Evolutionary conservation across 2,113 vertebrate species (phyloP).

Genomic region (Pluvianellus socialis): DNA sequence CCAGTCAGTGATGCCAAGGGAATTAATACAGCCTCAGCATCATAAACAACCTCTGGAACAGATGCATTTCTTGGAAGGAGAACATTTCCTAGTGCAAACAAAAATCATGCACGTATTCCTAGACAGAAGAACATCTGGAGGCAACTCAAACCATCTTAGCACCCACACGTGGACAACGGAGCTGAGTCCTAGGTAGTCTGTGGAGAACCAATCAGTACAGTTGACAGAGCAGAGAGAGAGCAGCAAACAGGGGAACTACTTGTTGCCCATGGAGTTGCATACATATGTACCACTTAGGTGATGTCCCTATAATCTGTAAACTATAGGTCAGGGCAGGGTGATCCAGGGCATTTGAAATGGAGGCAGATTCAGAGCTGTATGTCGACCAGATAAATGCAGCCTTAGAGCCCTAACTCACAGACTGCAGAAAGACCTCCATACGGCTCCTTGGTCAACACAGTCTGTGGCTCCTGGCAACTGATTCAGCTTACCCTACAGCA

Average conservation of each 20-base stretch:
- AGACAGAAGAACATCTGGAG: neutral
- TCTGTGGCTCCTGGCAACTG: neutral
- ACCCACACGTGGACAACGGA: neutral
- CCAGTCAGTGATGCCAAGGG: neutral
- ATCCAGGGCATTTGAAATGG: neutral
- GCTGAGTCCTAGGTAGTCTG: neutral
- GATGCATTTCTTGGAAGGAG: slow-evolving; percentile 25
- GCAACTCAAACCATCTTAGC: neutral
- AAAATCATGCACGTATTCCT: neutral
- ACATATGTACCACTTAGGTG: neutral
- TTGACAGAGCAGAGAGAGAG: neutral
- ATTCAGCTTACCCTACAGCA: neutral
- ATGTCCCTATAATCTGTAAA: neutral
- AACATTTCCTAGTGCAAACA: neutral
- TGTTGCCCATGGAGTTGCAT: neutral
- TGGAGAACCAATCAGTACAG: neutral
- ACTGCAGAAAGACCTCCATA: neutral
- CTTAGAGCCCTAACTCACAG: neutral
- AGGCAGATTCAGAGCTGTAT: neutral
- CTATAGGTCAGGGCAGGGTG: neutral
- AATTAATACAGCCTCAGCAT: neutral
- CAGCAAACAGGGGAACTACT: neutral
- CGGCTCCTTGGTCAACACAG: neutral
- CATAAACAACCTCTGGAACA: neutral
- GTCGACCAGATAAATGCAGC: neutral